phyloP scores from a whole-genome alignment of 2,113 vertebrate genomes.

The Anhinga anhinga region DNA sequence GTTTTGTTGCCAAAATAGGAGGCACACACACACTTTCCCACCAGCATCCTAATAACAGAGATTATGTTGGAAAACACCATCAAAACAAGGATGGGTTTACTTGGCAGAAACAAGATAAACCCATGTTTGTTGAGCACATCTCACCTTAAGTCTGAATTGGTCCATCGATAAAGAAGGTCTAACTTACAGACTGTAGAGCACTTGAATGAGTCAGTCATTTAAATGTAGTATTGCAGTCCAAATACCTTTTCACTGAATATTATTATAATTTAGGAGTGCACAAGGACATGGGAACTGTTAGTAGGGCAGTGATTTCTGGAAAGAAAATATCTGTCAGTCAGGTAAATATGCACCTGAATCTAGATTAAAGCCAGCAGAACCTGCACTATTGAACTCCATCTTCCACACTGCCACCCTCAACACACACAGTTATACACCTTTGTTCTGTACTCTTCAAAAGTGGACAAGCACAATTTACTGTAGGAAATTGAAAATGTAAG shows the following conservation, averaged over 20 bases:
- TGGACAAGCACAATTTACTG: slow-evolving; percentile 40
- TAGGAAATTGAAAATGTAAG: slow-evolving; percentile 46
- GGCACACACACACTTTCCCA: neutral
- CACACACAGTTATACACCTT: neutral
- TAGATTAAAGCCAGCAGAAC: slow-evolving; percentile 1
- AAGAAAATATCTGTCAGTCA: neutral
- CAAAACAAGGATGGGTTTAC: neutral
- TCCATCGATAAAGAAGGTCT: neutral
- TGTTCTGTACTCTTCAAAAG: slow-evolving; percentile 8
- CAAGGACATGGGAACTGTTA: neutral
- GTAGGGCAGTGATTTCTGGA: neutral
- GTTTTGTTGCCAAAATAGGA: neutral
- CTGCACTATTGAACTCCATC: slow-evolving; percentile 42
- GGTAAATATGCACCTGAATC: slow-evolving; percentile 3
- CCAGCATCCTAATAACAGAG: neutral
- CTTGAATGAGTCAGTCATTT: neutral
- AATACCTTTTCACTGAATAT: neutral
- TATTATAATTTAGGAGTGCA: neutral
- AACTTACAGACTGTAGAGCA: neutral
- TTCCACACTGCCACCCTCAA: neutral
- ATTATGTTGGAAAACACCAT: neutral
- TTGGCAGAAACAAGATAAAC: neutral
- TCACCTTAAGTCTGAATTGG: neutral
- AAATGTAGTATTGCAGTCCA: neutral
- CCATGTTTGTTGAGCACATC: neutral